Base-by-base conservation (phyloP, 2,797 vertebrate species). In the Brachymystax lenok region DNA sequence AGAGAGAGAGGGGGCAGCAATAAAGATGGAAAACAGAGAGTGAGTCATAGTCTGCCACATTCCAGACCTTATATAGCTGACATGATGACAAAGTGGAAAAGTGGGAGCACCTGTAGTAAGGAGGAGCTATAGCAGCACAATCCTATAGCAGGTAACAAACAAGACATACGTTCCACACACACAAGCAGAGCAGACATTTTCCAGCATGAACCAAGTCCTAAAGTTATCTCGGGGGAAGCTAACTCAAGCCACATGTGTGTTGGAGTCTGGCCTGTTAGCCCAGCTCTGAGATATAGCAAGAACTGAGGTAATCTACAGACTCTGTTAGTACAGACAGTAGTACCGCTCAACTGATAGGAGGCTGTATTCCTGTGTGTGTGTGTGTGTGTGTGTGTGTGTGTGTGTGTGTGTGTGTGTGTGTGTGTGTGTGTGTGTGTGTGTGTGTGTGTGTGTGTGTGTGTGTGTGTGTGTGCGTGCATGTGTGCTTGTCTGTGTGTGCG, bases 191-290 rank as follows among this genome's bases (percentile, higher is more conserved):
- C 3, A 46, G 16, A 64, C 52, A 27, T 73, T 66, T 73, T 73
- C 52, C 70, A 69, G 13, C 1, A 30, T 77, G 46, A 73, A 73
- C 56, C 30, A 74, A 70, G 66, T 71, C 51, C 52, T 73, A 5
- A 40, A 70, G 33, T 72, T 66, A 77, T 78, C 69, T 66, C 14
- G 54, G 35, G 17, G 56, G 64, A 30, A 33, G 24, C 19, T 77
- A 76, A 77, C 10, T 52, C 72, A 59, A 76, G 68, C 77, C 80
- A 79, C 56, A 73, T 81, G 77, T 75, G 40, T 46, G 40, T 13
- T 46, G 40, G 40, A 46, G 40, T 46, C 67, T 69, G 64, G 56
- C 69, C 64, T 76, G 73, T 74, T 76, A 27, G 76, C 71, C 71
- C 61, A 78, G 70, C 67, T 73, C 68, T 72, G 73, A 73, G 73